Percentiles rank a stretch among this genome's conserved stretches.
Evolutionary conservation across 2,113 vertebrate species (phyloP).

Genomic region (Apteryx mantelli): DNA sequence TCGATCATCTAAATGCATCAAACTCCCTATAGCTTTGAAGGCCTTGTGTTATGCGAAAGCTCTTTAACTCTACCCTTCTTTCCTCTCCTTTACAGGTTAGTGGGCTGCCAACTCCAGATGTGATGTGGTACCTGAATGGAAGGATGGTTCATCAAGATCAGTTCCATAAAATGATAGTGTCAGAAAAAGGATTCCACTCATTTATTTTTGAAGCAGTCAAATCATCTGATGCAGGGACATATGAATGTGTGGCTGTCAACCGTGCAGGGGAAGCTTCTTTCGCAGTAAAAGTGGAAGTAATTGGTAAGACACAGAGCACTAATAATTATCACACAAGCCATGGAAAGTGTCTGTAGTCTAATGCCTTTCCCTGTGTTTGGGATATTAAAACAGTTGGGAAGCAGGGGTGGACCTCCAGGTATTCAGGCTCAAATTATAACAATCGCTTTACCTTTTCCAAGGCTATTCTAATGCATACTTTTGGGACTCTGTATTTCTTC

Average conservation of each 20-base stretch:
- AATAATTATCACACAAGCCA: neutral
- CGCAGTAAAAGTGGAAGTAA: conserved; percentile 85
- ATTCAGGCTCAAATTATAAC: neutral
- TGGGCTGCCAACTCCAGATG: conserved; percentile 89
- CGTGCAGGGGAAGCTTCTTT: conserved; percentile 91
- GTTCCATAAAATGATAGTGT: conserved; percentile 96
- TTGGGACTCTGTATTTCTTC: neutral
- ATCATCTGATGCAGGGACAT: conserved; percentile 88
- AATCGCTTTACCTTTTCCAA: neutral
- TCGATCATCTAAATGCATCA: neutral
- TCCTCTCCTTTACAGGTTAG: conserved; percentile 82
- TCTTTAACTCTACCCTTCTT: neutral
- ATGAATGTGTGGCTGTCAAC: conserved; percentile 90
- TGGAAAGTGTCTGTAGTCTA: neutral
- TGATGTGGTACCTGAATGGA: conserved; percentile 93
- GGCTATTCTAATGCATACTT: neutral
- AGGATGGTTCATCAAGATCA: conserved; percentile 92
- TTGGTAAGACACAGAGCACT: conserved; percentile 79
- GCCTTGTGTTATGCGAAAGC: neutral
- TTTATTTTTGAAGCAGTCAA: conserved; percentile 95
- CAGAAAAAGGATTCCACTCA: conserved; percentile 93
- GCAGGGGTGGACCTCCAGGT: neutral
- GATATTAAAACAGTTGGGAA: neutral
- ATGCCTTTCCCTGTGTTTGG: neutral
- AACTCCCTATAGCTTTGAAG: neutral